Evolutionary conservation across 2,797 vertebrate species (phyloP), one percentile per base, ranked within the genome.

Genomic region (Coreius guichenoti): DNA sequence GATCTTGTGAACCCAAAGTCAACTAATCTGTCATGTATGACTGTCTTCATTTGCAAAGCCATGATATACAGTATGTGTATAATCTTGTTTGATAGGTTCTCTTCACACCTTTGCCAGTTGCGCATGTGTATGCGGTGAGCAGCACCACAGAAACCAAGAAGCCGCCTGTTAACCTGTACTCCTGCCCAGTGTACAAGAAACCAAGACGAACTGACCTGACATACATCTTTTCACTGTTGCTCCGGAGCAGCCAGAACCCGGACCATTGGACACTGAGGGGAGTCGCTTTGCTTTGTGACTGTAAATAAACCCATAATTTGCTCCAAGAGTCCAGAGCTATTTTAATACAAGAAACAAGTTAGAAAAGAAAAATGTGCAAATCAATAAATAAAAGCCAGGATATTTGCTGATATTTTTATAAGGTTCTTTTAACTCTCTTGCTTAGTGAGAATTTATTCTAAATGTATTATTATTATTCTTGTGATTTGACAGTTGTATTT

Each of bases 251-350:
- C 9, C 93, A 93, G 89, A 90, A 90, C 26, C 91, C 95, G 0
- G 96, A 96, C 80, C 96, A 95, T 26, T 97, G 96, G 96, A 95
- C 95, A 0, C 93, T 97, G 85, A 90, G 96, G 4, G 96, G 96
- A 0, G 92, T 95, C 5, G 96, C 96, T 0, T 90, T 97, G 82
- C 96, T 97, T 77, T 97, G 96, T 77, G 95, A 94, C 92, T 94
- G 92, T 43, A 97, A 95, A 85, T 97, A 91, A 94, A 69, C 19
- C 19, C 1, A 36, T 17, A 47, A 43, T 82, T 43, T 69, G 17
- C 58, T 67, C n/a, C 26, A 16, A 17, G 11, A 65, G 29, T 39
- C 39, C 36, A 72, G 63, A 45, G 54, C 51, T 51, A 31, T 26
- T 69, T 72, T 45, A 21, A 51, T 19, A 43, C 31, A 49, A 7